Percentiles rank a stretch among this genome's conserved stretches.
Evolutionary conservation across 2,888 invertebrate species (phyloP).

Genomic region (Drosophila percnosoma): DNA sequence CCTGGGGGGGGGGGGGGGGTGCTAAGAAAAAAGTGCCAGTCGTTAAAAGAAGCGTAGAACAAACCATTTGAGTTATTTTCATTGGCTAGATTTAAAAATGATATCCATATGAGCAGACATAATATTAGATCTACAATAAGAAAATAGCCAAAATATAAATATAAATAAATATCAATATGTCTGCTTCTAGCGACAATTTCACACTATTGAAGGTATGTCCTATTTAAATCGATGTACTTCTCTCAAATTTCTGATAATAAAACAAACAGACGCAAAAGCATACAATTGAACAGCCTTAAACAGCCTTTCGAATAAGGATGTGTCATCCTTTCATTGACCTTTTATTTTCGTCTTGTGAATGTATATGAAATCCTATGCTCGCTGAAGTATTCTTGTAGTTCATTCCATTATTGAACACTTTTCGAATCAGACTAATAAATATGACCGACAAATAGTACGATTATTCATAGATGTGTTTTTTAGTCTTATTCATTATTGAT

Average conservation of each 20-base stretch:
- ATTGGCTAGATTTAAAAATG: conserved; percentile 1
- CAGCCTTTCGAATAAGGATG: neutral
- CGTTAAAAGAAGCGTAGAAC: neutral
- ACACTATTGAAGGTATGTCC: neutral
- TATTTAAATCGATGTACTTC: neutral
- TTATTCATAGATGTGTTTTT: neutral
- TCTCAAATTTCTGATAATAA: neutral
- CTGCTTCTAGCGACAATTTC: neutral
- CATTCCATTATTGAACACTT: neutral
- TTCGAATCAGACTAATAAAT: neutral
- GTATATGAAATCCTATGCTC: accelerated
- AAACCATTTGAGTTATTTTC: neutral
- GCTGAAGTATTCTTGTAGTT: neutral
- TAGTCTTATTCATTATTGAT: neutral
- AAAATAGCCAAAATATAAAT: neutral
- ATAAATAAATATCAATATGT: neutral
- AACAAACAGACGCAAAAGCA: too few relatives aligned
- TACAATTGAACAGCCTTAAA: neutral
- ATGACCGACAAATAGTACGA: neutral
- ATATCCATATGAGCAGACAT: neutral
- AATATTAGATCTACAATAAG: neutral
- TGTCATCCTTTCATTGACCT: neutral
- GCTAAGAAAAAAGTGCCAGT: neutral
- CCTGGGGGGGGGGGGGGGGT: neutral
- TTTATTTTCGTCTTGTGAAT: neutral